Evolutionary conservation across 2,797 vertebrate genomes (phyloP).

Genomic region (Nyctibius grandis): DNA sequence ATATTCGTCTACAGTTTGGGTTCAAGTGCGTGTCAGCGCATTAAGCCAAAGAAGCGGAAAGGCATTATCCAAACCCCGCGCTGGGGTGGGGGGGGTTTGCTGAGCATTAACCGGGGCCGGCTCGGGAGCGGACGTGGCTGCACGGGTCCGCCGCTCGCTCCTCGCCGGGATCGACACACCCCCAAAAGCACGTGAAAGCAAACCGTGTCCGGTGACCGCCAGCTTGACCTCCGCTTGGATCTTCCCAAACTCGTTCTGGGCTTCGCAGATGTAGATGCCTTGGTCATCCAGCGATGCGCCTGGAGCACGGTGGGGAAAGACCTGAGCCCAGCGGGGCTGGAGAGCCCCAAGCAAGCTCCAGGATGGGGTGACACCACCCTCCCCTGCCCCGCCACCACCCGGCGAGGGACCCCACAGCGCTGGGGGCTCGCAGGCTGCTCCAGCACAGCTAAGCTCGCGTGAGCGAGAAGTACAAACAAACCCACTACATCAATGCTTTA

Average conservation of each 20-base stretch:
- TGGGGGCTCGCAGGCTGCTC: background rate
- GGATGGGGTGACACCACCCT: background rate
- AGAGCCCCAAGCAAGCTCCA: fast-evolving
- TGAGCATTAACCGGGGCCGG: fast-evolving
- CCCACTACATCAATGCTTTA: background rate
- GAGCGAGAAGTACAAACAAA: background rate
- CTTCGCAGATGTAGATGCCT: slow-evolving; percentile 84
- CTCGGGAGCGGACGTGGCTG: background rate
- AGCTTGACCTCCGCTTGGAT: slow-evolving; percentile 79
- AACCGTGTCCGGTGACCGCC: slow-evolving; percentile 84
- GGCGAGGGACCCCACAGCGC: background rate
- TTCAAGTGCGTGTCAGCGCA: fast-evolving
- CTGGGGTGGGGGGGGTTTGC: background rate
- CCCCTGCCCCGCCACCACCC: fast-evolving
- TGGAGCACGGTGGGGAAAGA: slow-evolving; percentile 18
- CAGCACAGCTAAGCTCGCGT: background rate
- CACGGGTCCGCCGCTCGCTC: fast-evolving
- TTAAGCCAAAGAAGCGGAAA: background rate
- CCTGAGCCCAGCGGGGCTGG: background rate
- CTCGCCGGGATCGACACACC: fast-evolving
- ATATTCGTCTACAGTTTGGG: background rate
- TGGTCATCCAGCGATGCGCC: slow-evolving; percentile 84
- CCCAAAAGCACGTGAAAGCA: background rate
- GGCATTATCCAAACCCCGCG: background rate
- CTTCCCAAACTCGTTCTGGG: slow-evolving; percentile 85